phyloP scores from a whole-genome alignment of 2,888 invertebrate species.

The Metacarcinus magister region DNA sequence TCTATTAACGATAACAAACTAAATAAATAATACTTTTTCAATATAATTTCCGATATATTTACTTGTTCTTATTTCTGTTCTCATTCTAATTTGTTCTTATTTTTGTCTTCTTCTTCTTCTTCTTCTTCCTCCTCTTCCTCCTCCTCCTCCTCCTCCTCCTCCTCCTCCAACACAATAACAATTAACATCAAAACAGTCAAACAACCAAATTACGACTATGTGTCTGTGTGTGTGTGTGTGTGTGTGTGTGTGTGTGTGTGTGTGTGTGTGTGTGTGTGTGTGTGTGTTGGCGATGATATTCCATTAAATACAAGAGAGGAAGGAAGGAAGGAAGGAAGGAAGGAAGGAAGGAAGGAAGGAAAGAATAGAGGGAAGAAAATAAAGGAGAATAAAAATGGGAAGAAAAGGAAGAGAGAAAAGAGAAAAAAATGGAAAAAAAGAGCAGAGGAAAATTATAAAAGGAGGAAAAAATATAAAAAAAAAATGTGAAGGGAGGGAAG shows the following conservation, averaged over 20 bases:
- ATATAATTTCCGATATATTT: background rate
- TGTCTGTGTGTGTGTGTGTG: background rate
- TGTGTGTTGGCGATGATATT: background rate
- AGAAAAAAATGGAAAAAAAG: background rate
- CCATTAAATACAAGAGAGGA: background rate
- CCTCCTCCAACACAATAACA: background rate
- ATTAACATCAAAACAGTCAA: too few species aligned
- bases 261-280: slow-evolving; percentile 45
- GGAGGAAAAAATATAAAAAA: background rate
- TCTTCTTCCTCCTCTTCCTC: background rate
- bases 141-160: background rate
- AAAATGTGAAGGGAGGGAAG: background rate
- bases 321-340: background rate
- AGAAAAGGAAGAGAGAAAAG: background rate
- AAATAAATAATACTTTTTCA: too few species aligned
- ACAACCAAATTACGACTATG: background rate
- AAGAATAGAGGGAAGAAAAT: background rate
- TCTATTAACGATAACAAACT: too few species aligned
- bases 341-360: background rate
- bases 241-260: slow-evolving; percentile 52
- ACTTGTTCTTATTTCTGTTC: background rate
- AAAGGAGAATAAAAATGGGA: background rate
- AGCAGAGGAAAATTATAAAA: background rate
- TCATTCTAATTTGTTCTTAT: background rate
- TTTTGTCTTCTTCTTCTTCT: background rate